Evolutionary conservation across 2,113 vertebrate genomes (phyloP), one percentile per base, ranked within the genome.

Genomic region (Microcebus griseorufus): DNA sequence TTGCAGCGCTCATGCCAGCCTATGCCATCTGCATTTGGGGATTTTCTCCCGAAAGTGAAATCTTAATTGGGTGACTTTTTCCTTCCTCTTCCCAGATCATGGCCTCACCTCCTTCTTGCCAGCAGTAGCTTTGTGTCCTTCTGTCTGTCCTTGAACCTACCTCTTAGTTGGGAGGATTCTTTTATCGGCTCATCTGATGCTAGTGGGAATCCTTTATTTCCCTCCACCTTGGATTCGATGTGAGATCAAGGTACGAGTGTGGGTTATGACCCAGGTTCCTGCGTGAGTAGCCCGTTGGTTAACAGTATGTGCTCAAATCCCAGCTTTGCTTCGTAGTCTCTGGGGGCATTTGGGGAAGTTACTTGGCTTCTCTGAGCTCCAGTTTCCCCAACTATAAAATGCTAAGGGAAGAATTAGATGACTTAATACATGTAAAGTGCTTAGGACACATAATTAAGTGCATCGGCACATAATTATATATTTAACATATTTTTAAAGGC

Each of bases 11-110:
- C 96, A 64, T 62, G 83, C 92, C 90, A 97, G 90, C 81, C 97
- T 95, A 88, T 86, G 95, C 98, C 97, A 97, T 97, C 97, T 97
- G 90, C 92, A 93, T 94, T 96, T 95, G 95, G 65, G 96, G 80
- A 6, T 87, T 96, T 86, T 81, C 95, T 98, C 96, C 42, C 53
- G 88, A 91, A 96, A 97, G 83, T 76, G 89, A 98, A 97, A 79
- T 97, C 97, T 98, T 98, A 72, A 88, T 97, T 97, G 92, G 88
- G 73, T 53, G 82, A 96, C 20, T 23, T 34, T 87, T 88, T 81
- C 87, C 96, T 45, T 84, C 62, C 25, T 29, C 60, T 67, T 67
- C 42, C 45, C 60, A 29, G 42, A 48, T 45, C 8, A 0, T 5
- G 34, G 78, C 11, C 51, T 80, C 9, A 12, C 53, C 25, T 79